Evolutionary conservation across 2,113 vertebrate species (phyloP).

Genomic region (Paramormyrops kingsleyae): DNA sequence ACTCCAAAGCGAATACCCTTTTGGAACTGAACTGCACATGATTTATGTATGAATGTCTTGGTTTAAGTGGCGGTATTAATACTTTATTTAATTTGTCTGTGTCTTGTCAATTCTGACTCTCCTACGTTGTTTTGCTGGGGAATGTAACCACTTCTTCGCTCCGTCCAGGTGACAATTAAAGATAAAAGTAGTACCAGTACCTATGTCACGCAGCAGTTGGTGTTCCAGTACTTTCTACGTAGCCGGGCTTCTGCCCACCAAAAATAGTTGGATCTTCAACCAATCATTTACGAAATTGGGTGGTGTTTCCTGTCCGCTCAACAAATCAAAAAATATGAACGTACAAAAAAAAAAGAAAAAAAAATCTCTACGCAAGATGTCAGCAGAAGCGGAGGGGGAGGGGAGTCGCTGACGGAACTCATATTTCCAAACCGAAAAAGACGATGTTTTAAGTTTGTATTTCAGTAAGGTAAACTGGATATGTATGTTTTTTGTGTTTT

Average conservation of each 20-base stretch:
- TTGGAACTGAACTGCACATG: neutral
- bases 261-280: constrained; percentile 29
- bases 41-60: neutral
- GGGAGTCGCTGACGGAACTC: constrained; percentile 75
- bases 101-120: neutral
- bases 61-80: neutral
- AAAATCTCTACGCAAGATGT: constrained; percentile 48
- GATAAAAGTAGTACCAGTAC: neutral
- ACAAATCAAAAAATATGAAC: constrained; percentile 53
- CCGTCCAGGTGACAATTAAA: neutral
- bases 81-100: neutral
- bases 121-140: neutral
- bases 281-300: constrained; percentile 36
- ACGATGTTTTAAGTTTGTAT: constrained; percentile 33
- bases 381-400: constrained; percentile 60
- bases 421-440: constrained; percentile 64
- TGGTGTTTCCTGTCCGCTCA: constrained; percentile 45
- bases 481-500: constrained; percentile 2
- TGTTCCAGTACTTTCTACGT: constrained; percentile 26
- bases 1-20: neutral
- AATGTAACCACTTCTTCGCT: neutral
- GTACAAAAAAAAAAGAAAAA: constrained; percentile 6
- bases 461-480: constrained; percentile 52
- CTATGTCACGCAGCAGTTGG: neutral
- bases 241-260: constrained; percentile 29